Conservation (phyloP, 2,797 vertebrate genomes). For the Diglossa cyanea region DNA sequence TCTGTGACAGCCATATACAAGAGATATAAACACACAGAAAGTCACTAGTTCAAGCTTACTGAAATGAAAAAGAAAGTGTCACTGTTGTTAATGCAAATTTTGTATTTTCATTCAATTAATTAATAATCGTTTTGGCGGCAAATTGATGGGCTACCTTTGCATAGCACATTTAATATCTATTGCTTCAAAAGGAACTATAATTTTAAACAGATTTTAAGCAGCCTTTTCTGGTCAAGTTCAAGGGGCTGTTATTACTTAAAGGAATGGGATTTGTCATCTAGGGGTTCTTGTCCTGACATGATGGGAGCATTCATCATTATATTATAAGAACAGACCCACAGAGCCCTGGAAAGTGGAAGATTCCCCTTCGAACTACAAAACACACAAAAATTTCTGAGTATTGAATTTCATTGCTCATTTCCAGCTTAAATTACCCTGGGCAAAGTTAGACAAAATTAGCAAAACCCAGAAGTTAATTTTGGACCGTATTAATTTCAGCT, state of each 20-base stretch:
- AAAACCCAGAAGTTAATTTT: slow-evolving; percentile 13
- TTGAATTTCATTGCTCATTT: background rate
- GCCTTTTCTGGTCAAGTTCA: background rate
- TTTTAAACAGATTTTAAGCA: background rate
- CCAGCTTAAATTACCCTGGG: background rate
- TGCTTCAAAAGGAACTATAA: background rate
- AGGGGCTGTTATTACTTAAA: background rate
- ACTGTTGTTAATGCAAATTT: background rate
- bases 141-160: background rate
- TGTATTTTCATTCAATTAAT: background rate
- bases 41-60: background rate
- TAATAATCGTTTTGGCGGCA: background rate
- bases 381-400: background rate
- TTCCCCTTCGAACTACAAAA: background rate
- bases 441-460: background rate
- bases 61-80: background rate
- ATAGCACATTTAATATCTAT: background rate
- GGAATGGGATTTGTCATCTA: background rate
- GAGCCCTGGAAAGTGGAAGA: background rate
- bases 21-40: background rate
- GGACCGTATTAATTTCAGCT: background rate
- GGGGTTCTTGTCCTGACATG: background rate
- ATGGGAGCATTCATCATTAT: fast-evolving
- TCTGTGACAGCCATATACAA: background rate
- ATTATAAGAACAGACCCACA: background rate